Base-by-base conservation (phyloP, 2,888 invertebrate genomes). In the Altica lythri region DNA sequence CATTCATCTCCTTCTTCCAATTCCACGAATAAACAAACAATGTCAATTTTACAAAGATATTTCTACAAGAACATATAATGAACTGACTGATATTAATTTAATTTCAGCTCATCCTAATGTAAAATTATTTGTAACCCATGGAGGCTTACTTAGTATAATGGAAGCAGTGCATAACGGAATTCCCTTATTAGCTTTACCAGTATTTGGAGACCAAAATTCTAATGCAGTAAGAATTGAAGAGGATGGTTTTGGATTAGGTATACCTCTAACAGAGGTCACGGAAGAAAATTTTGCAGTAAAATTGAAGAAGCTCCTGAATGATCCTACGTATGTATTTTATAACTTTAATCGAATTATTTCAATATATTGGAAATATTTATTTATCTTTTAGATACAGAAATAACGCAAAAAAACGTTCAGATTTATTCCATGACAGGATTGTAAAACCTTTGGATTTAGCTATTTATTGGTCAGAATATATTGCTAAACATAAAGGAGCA, bases 91-190 rank as follows among this genome's bases (percentile, higher is more conserved):
- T n/a, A n/a, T 17, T 6, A 37, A 37, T 37, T 37, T n/a, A 29
- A n/a, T 29, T 29, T 10, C 14, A 37, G 80, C 79, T 2, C 83
- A 84, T 68, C 74, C 75, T 2, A 81, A 81, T 48, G 76, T 83
- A 1, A 78, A 77, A 56, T 65, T 81, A 1, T 83, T 85, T 59
- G 79, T 85, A 52, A 81, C 82, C 6, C 81, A 83, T 64, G 83
- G 82, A 17, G 84, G 84, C 0, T 72, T 82, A 34, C 76, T 83
- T 62, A 81, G 82, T 58, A 73, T 79, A 9, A 79, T 79, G 59
- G 84, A 84, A 67, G 77, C 82, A 0, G 74, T 81, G 12, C 74
- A 77, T 50, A 76, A 77, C 35, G 76, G 75, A 14, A 78, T 77
- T 10, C 80, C 80, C 0, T 62, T 80, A 14, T 64, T 80, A 12